Conservation (phyloP, 2,888 invertebrate genomes). For the Emesis russula region DNA sequence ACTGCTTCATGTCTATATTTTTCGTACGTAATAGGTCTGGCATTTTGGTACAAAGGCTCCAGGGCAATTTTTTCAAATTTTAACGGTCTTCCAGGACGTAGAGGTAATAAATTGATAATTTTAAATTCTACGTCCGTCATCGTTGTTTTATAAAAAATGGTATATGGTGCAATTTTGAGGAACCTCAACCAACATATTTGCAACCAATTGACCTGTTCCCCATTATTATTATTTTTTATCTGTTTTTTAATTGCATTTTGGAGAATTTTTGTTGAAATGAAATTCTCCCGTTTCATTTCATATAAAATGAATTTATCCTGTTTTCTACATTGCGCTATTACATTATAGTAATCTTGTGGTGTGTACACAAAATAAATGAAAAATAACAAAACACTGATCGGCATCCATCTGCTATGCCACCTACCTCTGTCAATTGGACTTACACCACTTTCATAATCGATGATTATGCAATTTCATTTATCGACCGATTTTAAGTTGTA, state of each 20-base stretch:
- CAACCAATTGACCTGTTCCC: constrained; percentile 23
- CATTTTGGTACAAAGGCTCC: constrained; percentile 48
- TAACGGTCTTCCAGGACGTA: constrained; percentile 52
- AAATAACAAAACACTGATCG: not conserved
- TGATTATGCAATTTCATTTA: constrained; percentile 44
- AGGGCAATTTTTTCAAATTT: constrained; percentile 49
- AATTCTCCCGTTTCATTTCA: constrained; percentile 46
- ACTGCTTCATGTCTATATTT: not conserved
- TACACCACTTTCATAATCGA: constrained; percentile 34
- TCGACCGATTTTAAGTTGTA: constrained; percentile 44
- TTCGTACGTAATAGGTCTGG: constrained; percentile 12
- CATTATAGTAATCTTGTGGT: constrained; percentile 62
- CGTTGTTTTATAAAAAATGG: constrained; percentile 20
- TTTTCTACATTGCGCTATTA: constrained; percentile 64
- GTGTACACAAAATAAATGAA: constrained; percentile 40
- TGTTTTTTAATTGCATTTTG: constrained; percentile 46
- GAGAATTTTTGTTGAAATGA: constrained; percentile 51
- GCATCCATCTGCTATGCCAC: not conserved
- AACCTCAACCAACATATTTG: too few species aligned
- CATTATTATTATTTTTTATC: constrained; percentile 39
- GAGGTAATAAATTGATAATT: constrained; percentile 36
- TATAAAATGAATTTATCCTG: constrained; percentile 62
- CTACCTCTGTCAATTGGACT: constrained; percentile 46
- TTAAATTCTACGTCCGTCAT: constrained; percentile 61
- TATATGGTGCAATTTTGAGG: too few species aligned